Evolutionary conservation across 30 jellyfish, hydroid and myxozoan species (phyloP).

Genomic region (Clytia hemisphaerica): DNA sequence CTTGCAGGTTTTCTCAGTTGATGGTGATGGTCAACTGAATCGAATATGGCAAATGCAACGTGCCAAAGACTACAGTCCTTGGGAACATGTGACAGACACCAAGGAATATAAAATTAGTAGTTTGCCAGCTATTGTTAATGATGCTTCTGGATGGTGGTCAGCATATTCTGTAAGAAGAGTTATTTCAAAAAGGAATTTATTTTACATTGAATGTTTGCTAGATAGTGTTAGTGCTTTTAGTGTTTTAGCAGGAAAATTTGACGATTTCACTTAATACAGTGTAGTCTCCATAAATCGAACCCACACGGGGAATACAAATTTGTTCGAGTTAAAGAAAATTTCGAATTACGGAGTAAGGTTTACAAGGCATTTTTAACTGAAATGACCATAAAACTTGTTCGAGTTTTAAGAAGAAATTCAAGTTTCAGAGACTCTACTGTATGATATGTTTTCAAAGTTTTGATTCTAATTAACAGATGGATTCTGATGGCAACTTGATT

Average conservation of each 20-base stretch:
- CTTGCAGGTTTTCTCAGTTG: slow-evolving; percentile 59
- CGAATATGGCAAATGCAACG: slow-evolving; percentile 82
- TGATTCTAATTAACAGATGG: neutral
- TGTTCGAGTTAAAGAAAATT: no score
- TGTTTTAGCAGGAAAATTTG: neutral
- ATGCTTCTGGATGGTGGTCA: slow-evolving; percentile 90
- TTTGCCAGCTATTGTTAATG: slow-evolving; percentile 62
- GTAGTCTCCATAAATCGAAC: no score
- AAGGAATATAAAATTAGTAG: slow-evolving; percentile 44
- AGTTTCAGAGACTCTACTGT: no score
- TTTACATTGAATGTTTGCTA: neutral
- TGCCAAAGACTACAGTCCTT: slow-evolving; percentile 62
- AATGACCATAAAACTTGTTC: no score
- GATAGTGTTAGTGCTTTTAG: neutral
- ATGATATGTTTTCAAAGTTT: neutral
- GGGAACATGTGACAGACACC: slow-evolving; percentile 56
- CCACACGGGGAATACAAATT: no score
- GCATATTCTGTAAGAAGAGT: slow-evolving; percentile 80
- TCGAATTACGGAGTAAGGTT: no score
- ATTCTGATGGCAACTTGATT: slow-evolving; percentile 34
- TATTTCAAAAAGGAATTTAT: neutral
- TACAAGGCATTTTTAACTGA: no score
- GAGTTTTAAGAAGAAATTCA: no score
- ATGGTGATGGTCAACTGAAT: slow-evolving; percentile 48
- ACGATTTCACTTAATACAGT: no score